Percentiles rank a stretch among this genome's conserved stretches.
phyloP scores from a whole-genome alignment of 2,797 vertebrate genomes.

The Sarcoramphus papa region DNA sequence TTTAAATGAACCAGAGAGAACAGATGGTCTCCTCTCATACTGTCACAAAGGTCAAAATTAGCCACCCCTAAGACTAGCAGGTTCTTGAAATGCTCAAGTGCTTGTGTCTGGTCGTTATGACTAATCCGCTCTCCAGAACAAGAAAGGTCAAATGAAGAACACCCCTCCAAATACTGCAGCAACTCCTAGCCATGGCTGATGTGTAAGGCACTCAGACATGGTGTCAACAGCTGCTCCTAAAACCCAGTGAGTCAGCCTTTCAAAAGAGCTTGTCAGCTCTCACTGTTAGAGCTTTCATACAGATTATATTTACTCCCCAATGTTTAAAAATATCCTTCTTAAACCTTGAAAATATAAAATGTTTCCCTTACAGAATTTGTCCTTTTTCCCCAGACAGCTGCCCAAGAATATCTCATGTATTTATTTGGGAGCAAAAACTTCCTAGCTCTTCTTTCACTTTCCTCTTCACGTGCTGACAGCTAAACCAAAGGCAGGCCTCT shows the following conservation, averaged over 20 bases:
- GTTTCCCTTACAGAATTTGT: neutral
- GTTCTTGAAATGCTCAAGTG: conserved; percentile 53
- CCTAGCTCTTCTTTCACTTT: neutral
- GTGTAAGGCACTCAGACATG: conserved; percentile 31
- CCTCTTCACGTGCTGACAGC: neutral
- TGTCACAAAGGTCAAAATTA: conserved; percentile 45
- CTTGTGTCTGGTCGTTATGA: conserved; percentile 27
- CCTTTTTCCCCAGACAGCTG: neutral
- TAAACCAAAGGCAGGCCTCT: neutral
- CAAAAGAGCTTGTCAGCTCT: conserved; percentile 1
- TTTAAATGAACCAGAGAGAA: conserved; percentile 29
- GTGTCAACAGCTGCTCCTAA: conserved; percentile 53
- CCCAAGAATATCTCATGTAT: neutral
- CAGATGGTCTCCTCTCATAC: conserved; percentile 40
- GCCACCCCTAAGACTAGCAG: conserved; percentile 33
- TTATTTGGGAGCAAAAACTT: neutral
- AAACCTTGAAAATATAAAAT: neutral
- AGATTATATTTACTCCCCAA: conserved; percentile 2
- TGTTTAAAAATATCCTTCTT: conserved; percentile 36
- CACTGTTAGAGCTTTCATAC: neutral
- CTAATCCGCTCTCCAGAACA: conserved; percentile 56
- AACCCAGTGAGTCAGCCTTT: conserved; percentile 50
- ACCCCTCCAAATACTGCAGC: conserved; percentile 29
- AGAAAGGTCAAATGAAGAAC: conserved; percentile 62
- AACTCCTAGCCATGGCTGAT: conserved; percentile 32